Evolutionary conservation across 2,888 invertebrate species (phyloP), one percentile per base, ranked within the genome.

Genomic region (Yponomeuta plumbellus): DNA sequence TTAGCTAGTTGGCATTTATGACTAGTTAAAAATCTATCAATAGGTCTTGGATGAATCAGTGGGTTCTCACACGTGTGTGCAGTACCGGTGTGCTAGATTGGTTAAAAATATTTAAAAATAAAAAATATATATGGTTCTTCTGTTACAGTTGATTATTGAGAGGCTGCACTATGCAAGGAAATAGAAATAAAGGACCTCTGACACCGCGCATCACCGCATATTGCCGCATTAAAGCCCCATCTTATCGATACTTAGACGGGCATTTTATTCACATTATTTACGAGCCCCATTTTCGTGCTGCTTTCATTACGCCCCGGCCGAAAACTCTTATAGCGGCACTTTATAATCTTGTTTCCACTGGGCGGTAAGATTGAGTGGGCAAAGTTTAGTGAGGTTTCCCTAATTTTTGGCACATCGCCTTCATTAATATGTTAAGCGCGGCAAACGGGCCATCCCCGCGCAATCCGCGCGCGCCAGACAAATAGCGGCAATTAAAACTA

Each of bases 401-500:
- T 57, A 22, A 63, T 23, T 20, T 71, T 72, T 69, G 69, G 71
- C 69, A 66, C 56, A 69, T 70, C 67, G 68, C 69, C 72, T 68
- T 76, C 78, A 78, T 78, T 74, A 76, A 74, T 76, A 76, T 72
- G 75, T 75, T 77, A 74, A 75, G 72, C 72, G 71, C 71, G 70
- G 70, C 72, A 71, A 74, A 71, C 71, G 74, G 72, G 71, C 74
- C 72, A 74, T 72, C 70, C 66, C 71, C 70, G 71, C 73, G 71
- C 72, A 78, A 78, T 80, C 76, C 74, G 79, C 79, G 72, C 75
- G 69, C 70, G 72, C 72, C 69, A 71, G 77, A 83, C 80, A 83
- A 84, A 84, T 79, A 76, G 79, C 76, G 66, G 77, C 77, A 81
- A 83, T 84, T 84, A 83, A 81, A 80, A 79, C 78, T 79, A 80